A percentile compares a stretch with the other conserved stretches of the same genome.
phyloP scores from a whole-genome alignment of 2,797 vertebrate species.

The Triplophysa yarkandensis region DNA sequence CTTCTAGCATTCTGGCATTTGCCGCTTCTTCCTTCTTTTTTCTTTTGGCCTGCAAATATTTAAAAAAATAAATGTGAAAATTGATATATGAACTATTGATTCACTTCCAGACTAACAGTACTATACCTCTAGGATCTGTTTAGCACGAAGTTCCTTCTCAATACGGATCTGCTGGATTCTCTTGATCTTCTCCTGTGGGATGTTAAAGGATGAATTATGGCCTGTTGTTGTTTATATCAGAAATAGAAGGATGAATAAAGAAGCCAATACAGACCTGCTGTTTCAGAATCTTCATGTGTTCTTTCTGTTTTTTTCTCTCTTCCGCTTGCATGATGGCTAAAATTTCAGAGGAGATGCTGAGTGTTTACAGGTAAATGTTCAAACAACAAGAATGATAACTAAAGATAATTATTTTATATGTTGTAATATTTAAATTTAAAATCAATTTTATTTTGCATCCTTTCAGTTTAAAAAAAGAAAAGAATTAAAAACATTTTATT shows the following conservation, averaged over 20 bases:
- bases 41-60: conserved; percentile 89
- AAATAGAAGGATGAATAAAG: background rate
- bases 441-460: too few species aligned
- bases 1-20: conserved; percentile 95
- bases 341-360: conserved; percentile 45
- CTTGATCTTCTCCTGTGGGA: conserved; percentile 91
- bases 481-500: too few species aligned
- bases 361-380: background rate
- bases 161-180: conserved; percentile 95
- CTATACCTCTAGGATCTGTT: conserved; percentile 96
- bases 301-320: conserved; percentile 90
- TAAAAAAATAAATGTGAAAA: conserved; percentile 67
- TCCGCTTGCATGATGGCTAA: conserved; percentile 92
- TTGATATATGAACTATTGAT: background rate
- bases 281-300: conserved; percentile 94
- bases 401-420: too few species aligned
- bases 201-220: background rate
- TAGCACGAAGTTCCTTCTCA: conserved; percentile 95
- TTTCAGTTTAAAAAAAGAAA: too few species aligned
- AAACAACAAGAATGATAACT: too few species aligned
- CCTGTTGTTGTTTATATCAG: background rate
- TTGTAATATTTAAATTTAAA: too few species aligned
- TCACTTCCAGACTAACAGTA: background rate
- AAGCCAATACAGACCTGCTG: conserved; percentile 82
- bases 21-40: conserved; percentile 94